phyloP scores from a whole-genome alignment of 2,797 vertebrate species.

The Micropoecilia bifurca region DNA sequence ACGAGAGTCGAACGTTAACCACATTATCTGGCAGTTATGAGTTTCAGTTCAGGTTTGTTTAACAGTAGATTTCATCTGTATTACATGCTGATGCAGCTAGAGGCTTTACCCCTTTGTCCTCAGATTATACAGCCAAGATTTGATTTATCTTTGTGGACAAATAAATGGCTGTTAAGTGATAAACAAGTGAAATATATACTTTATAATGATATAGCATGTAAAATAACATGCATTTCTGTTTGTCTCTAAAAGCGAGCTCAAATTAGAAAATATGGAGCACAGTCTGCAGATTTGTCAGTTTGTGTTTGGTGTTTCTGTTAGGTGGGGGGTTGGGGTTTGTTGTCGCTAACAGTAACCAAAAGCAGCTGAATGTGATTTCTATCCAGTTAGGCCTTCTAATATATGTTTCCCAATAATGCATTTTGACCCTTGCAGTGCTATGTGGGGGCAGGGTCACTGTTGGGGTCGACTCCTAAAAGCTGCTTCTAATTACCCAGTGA shows the following conservation, averaged over 20 bases:
- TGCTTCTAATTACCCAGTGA: slow-evolving; percentile 72
- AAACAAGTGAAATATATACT: neutral
- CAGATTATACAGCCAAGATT: neutral
- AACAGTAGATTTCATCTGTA: neutral
- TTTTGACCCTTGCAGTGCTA: slow-evolving; percentile 49
- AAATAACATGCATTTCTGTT: slow-evolving; percentile 6
- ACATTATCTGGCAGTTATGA: neutral
- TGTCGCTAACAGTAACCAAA: slow-evolving; percentile 45
- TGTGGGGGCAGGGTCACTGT: slow-evolving; percentile 47
- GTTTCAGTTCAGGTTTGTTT: neutral
- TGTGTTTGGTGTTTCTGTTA: slow-evolving; percentile 32
- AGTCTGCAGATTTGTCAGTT: slow-evolving; percentile 29
- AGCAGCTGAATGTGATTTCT: slow-evolving; percentile 60
- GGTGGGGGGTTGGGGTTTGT: neutral
- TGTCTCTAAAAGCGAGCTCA: neutral
- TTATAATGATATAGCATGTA: neutral
- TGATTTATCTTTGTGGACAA: neutral
- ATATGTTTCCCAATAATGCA: slow-evolving; percentile 62
- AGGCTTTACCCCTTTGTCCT: neutral
- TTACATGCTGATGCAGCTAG: neutral
- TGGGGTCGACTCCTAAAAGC: slow-evolving; percentile 56
- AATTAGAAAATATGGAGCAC: slow-evolving; percentile 10
- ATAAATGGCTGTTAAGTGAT: neutral
- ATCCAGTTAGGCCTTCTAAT: slow-evolving; percentile 52
- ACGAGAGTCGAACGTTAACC: neutral